Evolutionary conservation across 2,113 vertebrate species (phyloP).

Genomic region (Ceyx melanurus): DNA sequence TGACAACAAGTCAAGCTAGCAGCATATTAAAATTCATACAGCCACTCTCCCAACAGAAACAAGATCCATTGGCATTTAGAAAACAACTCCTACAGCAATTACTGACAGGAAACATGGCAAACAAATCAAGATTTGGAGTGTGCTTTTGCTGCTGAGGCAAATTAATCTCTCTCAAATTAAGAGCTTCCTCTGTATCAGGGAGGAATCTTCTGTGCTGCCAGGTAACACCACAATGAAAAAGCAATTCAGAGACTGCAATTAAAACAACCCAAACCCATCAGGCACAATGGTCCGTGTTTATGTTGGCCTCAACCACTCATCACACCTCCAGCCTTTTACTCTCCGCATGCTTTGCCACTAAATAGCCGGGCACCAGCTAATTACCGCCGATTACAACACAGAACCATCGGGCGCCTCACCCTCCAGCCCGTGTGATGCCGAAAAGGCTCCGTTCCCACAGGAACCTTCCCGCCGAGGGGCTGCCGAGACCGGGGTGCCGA

Average conservation of each 20-base stretch:
- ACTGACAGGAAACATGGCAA: not conserved
- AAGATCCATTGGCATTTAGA: not conserved
- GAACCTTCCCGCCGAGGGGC: not conserved
- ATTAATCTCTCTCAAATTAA: not conserved
- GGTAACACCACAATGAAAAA: not conserved
- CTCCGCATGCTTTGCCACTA: not conserved
- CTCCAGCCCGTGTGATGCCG: rapidly evolving
- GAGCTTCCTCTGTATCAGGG: not conserved
- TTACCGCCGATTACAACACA: not conserved
- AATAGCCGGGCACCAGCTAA: not conserved
- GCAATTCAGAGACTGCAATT: not conserved
- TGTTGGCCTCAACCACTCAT: not conserved
- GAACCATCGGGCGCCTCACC: not conserved
- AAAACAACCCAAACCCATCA: not conserved
- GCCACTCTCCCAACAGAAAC: rapidly evolving
- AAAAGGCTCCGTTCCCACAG: not conserved
- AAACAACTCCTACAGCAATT: not conserved
- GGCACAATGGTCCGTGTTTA: rapidly evolving
- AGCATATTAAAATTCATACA: not conserved
- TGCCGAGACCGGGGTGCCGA: not conserved
- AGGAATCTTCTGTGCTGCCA: not conserved
- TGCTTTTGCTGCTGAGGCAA: not conserved
- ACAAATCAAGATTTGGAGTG: not conserved
- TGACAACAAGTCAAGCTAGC: not conserved
- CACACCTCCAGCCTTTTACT: not conserved